Conservation (phyloP, 2,888 invertebrate genomes). For the Polydrusus tereticollis region DNA sequence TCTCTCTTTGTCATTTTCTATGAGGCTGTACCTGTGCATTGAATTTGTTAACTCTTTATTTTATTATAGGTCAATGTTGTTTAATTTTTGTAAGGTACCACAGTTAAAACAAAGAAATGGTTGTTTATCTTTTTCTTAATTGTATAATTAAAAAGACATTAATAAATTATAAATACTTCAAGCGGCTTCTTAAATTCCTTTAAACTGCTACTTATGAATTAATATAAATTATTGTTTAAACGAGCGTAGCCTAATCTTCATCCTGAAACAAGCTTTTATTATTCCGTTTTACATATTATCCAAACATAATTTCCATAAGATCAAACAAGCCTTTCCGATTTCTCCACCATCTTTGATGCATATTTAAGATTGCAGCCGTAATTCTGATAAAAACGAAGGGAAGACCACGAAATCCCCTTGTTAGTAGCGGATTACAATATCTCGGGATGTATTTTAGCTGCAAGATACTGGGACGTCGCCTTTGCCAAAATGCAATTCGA, state of each 20-base stretch:
- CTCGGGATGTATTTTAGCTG: slow-evolving; percentile 26
- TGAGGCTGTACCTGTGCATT: too few relatives aligned
- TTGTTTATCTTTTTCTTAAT: background rate
- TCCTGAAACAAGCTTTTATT: slow-evolving; percentile 40
- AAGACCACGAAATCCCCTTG: slow-evolving; percentile 25
- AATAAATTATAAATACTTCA: background rate
- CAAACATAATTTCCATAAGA: slow-evolving; percentile 47
- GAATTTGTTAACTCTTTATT: too few relatives aligned
- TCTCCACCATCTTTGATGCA: slow-evolving; percentile 42
- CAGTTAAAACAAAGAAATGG: too few relatives aligned
- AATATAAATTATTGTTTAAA: slow-evolving; percentile 40
- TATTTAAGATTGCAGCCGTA: slow-evolving; percentile 45
- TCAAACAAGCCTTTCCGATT: slow-evolving; percentile 43
- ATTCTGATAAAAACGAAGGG: slow-evolving; percentile 42
- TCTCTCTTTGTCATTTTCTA: too few relatives aligned
- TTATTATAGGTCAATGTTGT: too few relatives aligned
- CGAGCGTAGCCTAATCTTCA: slow-evolving; percentile 34
- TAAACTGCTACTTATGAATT: slow-evolving; percentile 32
- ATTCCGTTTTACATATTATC: slow-evolving; percentile 48
- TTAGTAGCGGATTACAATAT: slow-evolving; percentile 36
- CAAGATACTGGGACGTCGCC: slow-evolving; percentile 5
- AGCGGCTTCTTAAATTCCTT: slow-evolving; percentile 7
- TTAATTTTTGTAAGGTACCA: too few relatives aligned
- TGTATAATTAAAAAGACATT: background rate
- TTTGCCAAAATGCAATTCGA: slow-evolving; percentile 22